Base-by-base conservation (phyloP, 2,797 vertebrate species). In the Scarus forsteni region DNA sequence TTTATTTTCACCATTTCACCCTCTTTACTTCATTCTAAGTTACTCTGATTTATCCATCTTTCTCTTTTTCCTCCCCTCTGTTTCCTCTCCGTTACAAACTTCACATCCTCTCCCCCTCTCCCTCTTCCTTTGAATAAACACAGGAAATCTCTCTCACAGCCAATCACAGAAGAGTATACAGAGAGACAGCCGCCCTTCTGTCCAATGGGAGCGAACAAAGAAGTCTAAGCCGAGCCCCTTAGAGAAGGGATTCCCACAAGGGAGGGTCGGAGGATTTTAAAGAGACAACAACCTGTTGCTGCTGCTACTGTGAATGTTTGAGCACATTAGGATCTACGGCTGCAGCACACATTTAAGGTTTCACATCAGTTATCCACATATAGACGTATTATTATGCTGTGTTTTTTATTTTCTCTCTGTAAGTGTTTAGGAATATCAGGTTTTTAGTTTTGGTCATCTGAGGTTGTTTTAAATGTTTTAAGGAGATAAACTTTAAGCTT, bases 111-210 rank as follows among this genome's bases (percentile, higher is more conserved):
- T 61, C 44, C 40, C 15, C 12, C 36, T 34, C 63, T 62, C 55
- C 18, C n/a, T 59, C 50, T 58, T 48, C 68, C 93, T 96, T 96
- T 92, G 94, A 96, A 95, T 93, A 92, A 92, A 94, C 93, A 94
- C 95, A 95, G 95, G 94, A 96, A 95, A 83, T 70, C 88, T 63
- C 42, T 19, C 16, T 34, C 3, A 10, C 71, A 74, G 87, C 95
- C 95, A 96, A 96, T 94, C 87, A 83, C 58, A 75, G 53, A 16
- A 58, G 16, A 36, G 19, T 48, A 67, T 73, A 54, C 45, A 60
- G 66, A 48, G 46, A 48, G 73, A 81, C 62, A 58, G 63, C 35
- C 11, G n/a, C 56, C 0, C 57, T 67, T 50, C 66, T 66, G 65
- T 51, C 70, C 67, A 80, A 86, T 81, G 55, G 63, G 73, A 75